Conservation (phyloP, 2,797 vertebrate species). For the Cyclura pinguis region DNA sequence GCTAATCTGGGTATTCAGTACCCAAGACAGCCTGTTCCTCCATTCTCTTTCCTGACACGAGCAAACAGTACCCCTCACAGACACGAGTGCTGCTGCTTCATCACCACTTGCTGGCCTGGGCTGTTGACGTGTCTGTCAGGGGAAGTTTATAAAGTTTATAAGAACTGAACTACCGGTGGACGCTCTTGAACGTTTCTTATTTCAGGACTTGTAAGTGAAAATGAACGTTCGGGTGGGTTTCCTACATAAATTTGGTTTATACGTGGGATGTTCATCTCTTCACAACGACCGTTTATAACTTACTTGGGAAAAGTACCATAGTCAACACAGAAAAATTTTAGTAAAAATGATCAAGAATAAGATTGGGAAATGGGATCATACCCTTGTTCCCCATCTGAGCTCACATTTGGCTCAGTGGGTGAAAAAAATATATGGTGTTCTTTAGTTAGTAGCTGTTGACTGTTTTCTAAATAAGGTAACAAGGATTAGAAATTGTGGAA, state of each 20-base stretch:
- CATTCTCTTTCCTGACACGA: not conserved
- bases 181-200: not conserved
- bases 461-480: not conserved
- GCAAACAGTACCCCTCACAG: too few relatives aligned
- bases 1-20: not conserved
- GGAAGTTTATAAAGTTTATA: not conserved
- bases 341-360: not conserved
- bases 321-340: not conserved
- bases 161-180: not conserved
- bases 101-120: not conserved
- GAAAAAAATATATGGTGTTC: not conserved
- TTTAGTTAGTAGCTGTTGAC: not conserved
- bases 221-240: not conserved
- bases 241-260: not conserved
- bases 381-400: not conserved
- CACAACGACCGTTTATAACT: not conserved
- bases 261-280: not conserved
- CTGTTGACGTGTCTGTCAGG: not conserved
- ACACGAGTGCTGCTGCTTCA: not conserved
- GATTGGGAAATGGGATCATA: not conserved
- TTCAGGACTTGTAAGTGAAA: not conserved
- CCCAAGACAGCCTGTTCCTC: not conserved
- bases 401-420: not conserved
- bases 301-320: not conserved
- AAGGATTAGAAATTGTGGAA: not conserved